These are phyloP conservation scores for Halcyon badia DNA, from an alignment of 2,797 vertebrate species.

Conservation along the genomic window DNA sequence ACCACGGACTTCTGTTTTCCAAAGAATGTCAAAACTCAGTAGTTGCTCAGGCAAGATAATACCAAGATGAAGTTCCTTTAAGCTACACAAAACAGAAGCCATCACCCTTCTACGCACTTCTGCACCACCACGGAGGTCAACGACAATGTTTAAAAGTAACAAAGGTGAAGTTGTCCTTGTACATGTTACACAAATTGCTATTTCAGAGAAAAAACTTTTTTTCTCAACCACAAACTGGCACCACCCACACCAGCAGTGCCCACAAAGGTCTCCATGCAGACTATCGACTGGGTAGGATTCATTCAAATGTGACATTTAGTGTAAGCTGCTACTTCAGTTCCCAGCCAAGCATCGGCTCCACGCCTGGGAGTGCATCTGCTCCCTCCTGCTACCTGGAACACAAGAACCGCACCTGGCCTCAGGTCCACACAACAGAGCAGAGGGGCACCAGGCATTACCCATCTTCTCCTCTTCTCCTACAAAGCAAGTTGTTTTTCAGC, in stretches of 20 bases:
- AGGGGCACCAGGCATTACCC: too few relatives aligned
- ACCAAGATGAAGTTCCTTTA: not conserved
- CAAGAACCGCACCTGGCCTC: not conserved
- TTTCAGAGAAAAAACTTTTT: not conserved
- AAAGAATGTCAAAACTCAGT: not conserved
- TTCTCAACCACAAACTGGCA: not conserved
- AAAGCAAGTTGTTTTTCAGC: not conserved
- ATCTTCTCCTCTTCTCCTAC: rapidly evolving
- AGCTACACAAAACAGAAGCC: not conserved
- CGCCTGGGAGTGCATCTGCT: rapidly evolving
- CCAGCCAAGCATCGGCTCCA: not conserved
- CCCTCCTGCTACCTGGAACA: not conserved
- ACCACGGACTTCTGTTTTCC: not conserved
- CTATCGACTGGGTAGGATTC: rapidly evolving
- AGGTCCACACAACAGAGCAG: not conserved
- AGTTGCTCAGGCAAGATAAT: not conserved
- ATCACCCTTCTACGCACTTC: not conserved
- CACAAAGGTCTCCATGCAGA: not conserved
- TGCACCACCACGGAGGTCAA: not conserved
- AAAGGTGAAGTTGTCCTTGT: not conserved
- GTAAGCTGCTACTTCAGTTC: not conserved
- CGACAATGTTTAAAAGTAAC: not conserved
- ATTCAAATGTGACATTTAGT: rapidly evolving
- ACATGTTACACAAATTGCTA: rapidly evolving
- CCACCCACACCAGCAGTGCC: not conserved